phyloP scores from a whole-genome alignment of 2,888 invertebrate genomes.

The Erebia epiphron region DNA sequence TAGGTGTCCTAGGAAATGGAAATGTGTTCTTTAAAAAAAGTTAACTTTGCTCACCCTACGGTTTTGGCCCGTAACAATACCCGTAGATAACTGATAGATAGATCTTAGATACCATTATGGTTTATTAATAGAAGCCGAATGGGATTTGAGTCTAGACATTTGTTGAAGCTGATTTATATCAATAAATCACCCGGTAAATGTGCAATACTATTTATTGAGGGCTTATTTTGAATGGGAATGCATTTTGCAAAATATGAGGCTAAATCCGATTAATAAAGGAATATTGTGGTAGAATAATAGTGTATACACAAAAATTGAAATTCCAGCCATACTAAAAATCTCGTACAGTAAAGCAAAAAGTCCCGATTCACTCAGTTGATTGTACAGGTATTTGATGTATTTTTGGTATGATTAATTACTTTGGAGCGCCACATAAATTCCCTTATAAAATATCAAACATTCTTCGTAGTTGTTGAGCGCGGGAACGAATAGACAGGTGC shows the following conservation, averaged over 20 bases:
- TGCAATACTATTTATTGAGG: constrained; percentile 12
- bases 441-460: constrained; percentile 20
- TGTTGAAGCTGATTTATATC: constrained; percentile 15
- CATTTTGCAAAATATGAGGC: constrained; percentile 15
- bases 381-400: too few species aligned
- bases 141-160: constrained; percentile 19
- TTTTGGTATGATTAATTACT: background rate
- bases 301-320: too few species aligned
- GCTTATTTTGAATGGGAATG: constrained; percentile 19
- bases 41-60: background rate
- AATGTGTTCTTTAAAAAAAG: background rate
- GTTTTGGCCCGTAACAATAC: background rate
- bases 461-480: constrained; percentile 20
- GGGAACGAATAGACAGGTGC: constrained; percentile 41
- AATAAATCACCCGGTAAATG: constrained; percentile 9
- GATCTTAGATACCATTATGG: constrained; percentile 6
- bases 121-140: constrained; percentile 13
- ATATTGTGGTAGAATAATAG: too few species aligned
- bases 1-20: too few species aligned
- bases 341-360: too few species aligned
- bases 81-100: background rate
- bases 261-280: too few species aligned
- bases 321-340: too few species aligned
- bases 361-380: too few species aligned
- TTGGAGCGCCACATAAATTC: background rate